Evolutionary conservation across 53 echinoderm and acorn worm genomes (phyloP), one percentile per base, ranked within the genome.

Genomic region (Holothuria scabra): DNA sequence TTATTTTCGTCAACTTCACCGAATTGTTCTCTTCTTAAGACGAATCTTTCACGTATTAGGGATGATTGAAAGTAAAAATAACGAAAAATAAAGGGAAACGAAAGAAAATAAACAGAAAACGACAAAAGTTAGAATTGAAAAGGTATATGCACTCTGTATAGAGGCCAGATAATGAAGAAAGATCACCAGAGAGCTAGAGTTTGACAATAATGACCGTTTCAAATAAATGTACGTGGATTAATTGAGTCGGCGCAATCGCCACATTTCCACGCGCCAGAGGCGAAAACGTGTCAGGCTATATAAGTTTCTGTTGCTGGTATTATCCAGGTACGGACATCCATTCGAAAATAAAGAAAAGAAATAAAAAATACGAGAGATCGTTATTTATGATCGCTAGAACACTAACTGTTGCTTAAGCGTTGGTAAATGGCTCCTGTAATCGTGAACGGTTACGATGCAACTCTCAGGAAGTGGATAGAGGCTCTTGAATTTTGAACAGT

Each of bases 141-240:
- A 72, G 72, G 72, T 72, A 38, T 72, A 72, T 72, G 72, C 46
- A 72, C 72, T 72, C 72, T 72, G 48, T 72, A 26, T 23, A n/a
- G 72, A 72, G 72, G 72, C 72, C 72, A 23, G 44, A 19, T 72
- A 72, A 72, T 72, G 46, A 72, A 44, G 72, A 72, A 46, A 72
- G 37, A 79, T 79, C 56, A 32, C 58, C 28, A 2, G 79, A 26
- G 31, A 59, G 79, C 59, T 57, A 33, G 28, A 79, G 52, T 79
- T 79, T 79, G 79, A 79, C 79, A 79, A 79, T 79, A 79, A 79
- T 79, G 79, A 79, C 79, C 79, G 59, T 29, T 56, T 28, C 56
- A 79, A 79, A 79, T 79, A 57, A 79, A 79, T 79, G 79, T 79
- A n/a, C 34, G 59, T 32, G 79, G 59, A 79, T 79, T 79, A 79